Conservation (phyloP, 30 jellyfish, hydroid and myxozoan species). For the Mastigias papua region DNA sequence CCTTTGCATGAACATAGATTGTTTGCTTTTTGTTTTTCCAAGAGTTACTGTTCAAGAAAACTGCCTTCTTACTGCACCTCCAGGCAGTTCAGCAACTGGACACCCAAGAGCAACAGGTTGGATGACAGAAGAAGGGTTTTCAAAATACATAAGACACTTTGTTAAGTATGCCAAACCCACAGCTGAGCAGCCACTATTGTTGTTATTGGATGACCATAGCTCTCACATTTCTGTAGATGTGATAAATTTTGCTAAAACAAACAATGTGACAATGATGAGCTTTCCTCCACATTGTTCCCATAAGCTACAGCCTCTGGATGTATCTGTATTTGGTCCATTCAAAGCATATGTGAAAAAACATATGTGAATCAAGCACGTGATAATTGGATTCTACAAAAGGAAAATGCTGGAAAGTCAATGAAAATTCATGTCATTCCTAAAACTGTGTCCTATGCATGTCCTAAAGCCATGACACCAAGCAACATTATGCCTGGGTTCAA, state of each 20-base stretch:
- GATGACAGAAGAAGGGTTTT: slow-evolving; percentile 57
- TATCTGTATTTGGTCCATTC: slow-evolving; percentile 79
- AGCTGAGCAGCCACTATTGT: slow-evolving; percentile 41
- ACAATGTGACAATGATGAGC: slow-evolving; percentile 49
- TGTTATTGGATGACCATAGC: slow-evolving; percentile 70
- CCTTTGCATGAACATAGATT: no score
- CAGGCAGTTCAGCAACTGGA: slow-evolving; percentile 58
- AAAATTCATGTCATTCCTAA: slow-evolving; percentile 59
- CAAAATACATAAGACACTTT: slow-evolving; percentile 32
- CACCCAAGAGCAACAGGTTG: slow-evolving; percentile 65
- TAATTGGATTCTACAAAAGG: slow-evolving; percentile 61
- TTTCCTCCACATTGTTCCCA: slow-evolving; percentile 75
- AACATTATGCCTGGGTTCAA: slow-evolving; percentile 70
- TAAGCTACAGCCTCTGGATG: slow-evolving; percentile 80
- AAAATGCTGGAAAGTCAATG: slow-evolving; percentile 71
- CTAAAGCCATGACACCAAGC: slow-evolving; percentile 68
- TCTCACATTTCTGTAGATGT: slow-evolving; percentile 63
- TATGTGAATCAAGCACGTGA: slow-evolving; percentile 51
- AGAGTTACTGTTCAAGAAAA: slow-evolving; percentile 50
- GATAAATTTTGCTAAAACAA: slow-evolving; percentile 52
- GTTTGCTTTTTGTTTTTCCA: slow-evolving; percentile 72
- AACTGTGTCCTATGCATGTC: slow-evolving; percentile 64
- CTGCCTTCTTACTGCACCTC: slow-evolving; percentile 64
- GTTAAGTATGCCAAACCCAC: slow-evolving; percentile 47
- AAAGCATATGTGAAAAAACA: no score